A percentile compares a stretch with the other conserved stretches of the same genome.
Conservation (phyloP, 2,797 vertebrate genomes). For the Meriones psammophilus region DNA sequence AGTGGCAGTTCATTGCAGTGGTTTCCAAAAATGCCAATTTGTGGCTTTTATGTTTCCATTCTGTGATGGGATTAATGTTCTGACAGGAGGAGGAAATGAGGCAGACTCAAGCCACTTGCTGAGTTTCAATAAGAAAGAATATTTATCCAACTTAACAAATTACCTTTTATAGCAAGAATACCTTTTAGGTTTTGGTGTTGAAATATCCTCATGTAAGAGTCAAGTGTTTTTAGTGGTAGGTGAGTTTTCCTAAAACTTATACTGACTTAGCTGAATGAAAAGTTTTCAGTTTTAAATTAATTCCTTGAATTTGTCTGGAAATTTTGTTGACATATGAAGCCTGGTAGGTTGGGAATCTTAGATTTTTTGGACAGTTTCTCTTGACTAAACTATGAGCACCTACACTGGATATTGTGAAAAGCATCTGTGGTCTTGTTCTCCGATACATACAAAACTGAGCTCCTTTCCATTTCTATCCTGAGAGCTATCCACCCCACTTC, state of each 20-base stretch:
- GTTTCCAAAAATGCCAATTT: background rate
- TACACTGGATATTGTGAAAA: background rate
- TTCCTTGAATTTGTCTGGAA: conserved; percentile 47
- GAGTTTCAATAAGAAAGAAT: background rate
- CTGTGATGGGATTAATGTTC: background rate
- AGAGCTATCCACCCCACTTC: background rate
- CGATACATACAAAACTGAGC: background rate
- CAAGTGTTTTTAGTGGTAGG: background rate
- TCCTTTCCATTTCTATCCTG: background rate
- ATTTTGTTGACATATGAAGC: background rate
- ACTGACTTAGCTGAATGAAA: conserved; percentile 26
- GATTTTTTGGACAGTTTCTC: background rate
- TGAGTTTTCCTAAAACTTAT: background rate
- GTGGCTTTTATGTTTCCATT: background rate
- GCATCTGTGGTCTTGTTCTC: background rate
- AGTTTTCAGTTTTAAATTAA: background rate
- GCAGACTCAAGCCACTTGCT: background rate
- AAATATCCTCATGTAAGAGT: conserved; percentile 36
- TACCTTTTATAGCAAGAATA: background rate
- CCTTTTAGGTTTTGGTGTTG: conserved; percentile 29
- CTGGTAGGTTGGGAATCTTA: background rate
- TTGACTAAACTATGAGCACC: background rate
- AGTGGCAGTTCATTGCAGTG: background rate
- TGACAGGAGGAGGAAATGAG: background rate
- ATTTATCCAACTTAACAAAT: conserved; percentile 31